Evolutionary conservation across 1,140 invertebrate genomes (phyloP).

Genomic region (Drosophila willistoni): DNA sequence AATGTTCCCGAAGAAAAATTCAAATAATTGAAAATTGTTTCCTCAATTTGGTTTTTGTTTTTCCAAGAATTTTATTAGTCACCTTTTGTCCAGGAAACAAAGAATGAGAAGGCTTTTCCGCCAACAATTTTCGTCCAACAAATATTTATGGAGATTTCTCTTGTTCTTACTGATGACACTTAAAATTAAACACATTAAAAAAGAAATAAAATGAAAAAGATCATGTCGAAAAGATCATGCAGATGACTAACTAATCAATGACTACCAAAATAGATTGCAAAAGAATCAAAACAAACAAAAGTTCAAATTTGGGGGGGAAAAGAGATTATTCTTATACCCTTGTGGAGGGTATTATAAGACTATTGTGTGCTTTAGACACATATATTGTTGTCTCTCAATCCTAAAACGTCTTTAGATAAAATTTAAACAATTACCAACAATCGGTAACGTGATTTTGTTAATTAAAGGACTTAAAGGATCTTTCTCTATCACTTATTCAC

Average conservation of each 20-base stretch:
- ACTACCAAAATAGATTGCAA: background rate
- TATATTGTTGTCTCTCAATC: too few relatives aligned
- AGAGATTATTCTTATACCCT: background rate
- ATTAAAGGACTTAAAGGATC: too few relatives aligned
- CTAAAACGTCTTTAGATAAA: background rate
- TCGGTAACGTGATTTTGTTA: too few relatives aligned
- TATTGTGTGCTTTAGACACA: too few relatives aligned
- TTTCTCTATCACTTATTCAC: too few relatives aligned
- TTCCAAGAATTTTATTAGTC: background rate
- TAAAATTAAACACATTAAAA: background rate
- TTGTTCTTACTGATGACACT: background rate
- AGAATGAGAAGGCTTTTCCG: background rate
- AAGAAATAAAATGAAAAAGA: background rate
- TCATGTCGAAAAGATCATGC: conserved; percentile 2
- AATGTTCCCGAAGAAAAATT: background rate
- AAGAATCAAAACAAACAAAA: conserved; percentile 3
- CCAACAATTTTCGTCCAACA: background rate
- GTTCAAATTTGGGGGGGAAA: background rate
- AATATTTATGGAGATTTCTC: background rate
- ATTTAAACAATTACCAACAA: too few relatives aligned
- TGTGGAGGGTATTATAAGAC: background rate
- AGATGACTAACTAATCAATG: conserved; percentile 5
- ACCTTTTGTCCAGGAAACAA: conserved; percentile 6
- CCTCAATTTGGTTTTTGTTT: conserved; percentile 38
- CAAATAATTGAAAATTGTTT: conserved; percentile 36